Evolutionary conservation across 2,888 invertebrate species (phyloP).

Genomic region (Cyrtodaria siliqua): DNA sequence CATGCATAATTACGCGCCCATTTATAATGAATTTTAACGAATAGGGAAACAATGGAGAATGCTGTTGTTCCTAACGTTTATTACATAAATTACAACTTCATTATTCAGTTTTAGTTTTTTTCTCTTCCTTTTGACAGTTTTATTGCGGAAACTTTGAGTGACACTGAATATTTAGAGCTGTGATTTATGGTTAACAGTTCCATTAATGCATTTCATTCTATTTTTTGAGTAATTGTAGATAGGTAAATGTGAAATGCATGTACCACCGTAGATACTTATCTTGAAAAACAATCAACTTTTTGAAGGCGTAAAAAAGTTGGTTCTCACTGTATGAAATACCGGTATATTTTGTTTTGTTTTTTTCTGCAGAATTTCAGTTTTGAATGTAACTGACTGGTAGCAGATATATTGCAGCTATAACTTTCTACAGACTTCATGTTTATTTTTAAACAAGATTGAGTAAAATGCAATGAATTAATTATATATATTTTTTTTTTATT

Average conservation of each 20-base stretch:
- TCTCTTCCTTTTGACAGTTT: slow-evolving; percentile 48
- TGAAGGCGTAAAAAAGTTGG: slow-evolving; percentile 24
- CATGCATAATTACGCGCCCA: slow-evolving; percentile 29
- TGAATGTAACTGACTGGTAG: too few species aligned
- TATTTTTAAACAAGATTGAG: too few species aligned
- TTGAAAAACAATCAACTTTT: slow-evolving; percentile 7
- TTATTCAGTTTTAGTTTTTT: slow-evolving; percentile 25
- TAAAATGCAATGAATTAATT: too few species aligned
- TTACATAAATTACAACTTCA: slow-evolving; percentile 54
- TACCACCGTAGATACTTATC: slow-evolving; percentile 23
- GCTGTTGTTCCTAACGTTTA: slow-evolving; percentile 27
- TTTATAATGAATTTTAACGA: slow-evolving; percentile 37
- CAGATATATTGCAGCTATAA: too few species aligned
- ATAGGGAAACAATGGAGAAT: slow-evolving; percentile 39
- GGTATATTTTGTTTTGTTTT: too few species aligned
- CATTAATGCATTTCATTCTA: slow-evolving; percentile 10
- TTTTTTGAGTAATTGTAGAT: slow-evolving; percentile 33
- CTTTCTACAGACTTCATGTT: too few species aligned
- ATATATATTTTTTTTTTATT: too few species aligned
- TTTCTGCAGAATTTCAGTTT: too few species aligned
- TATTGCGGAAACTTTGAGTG: slow-evolving; percentile 24
- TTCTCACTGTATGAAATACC: too few species aligned
- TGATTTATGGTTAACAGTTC: slow-evolving; percentile 16
- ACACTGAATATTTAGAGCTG: slow-evolving; percentile 35
- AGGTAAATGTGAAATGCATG: slow-evolving; percentile 30